Evolutionary conservation across 2,113 vertebrate species (phyloP).

Genomic region (Oryzias woworae): DNA sequence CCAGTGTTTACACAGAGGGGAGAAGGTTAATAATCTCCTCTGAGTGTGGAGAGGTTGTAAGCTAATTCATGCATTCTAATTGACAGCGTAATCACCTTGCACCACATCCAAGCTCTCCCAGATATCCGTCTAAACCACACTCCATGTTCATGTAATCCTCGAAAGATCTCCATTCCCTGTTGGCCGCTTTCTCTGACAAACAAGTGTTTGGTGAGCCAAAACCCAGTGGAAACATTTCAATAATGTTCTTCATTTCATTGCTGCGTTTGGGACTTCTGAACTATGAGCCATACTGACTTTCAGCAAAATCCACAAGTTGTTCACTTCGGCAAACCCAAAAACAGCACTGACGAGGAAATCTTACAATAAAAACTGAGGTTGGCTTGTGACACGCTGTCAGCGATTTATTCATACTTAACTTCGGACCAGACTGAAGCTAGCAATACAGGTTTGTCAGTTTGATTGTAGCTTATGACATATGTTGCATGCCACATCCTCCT

Average conservation of each 20-base stretch:
- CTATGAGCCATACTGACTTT: constrained; percentile 49
- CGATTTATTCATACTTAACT: constrained; percentile 27
- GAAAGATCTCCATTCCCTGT: constrained; percentile 46
- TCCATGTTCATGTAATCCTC: constrained; percentile 63
- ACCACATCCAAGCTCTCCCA: constrained; percentile 31
- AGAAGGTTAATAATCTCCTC: constrained; percentile 56
- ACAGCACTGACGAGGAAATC: constrained; percentile 46
- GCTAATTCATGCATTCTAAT: constrained; percentile 54
- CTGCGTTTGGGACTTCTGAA: constrained; percentile 17
- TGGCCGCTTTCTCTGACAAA: constrained; percentile 35
- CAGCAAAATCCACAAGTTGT: constrained; percentile 52
- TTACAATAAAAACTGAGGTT: constrained; percentile 52
- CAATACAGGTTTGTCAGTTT: constrained; percentile 61
- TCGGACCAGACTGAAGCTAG: constrained; percentile 45
- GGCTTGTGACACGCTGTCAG: constrained; percentile 54
- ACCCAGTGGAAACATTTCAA: constrained; percentile 47
- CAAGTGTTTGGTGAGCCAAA: constrained; percentile 7
- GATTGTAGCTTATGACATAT: constrained; percentile 51
- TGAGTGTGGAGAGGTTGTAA: constrained; percentile 13
- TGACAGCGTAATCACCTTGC: constrained; percentile 57
- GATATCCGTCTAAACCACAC: constrained; percentile 51
- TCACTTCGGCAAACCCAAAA: constrained; percentile 36
- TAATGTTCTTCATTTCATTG: constrained; percentile 36
- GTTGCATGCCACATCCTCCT: constrained; percentile 50
- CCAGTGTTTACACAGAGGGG: constrained; percentile 30